Evolutionary conservation across 2,888 invertebrate genomes (phyloP), one percentile per base, ranked within the genome.

Genomic region (Vandiemenella viatica): DNA sequence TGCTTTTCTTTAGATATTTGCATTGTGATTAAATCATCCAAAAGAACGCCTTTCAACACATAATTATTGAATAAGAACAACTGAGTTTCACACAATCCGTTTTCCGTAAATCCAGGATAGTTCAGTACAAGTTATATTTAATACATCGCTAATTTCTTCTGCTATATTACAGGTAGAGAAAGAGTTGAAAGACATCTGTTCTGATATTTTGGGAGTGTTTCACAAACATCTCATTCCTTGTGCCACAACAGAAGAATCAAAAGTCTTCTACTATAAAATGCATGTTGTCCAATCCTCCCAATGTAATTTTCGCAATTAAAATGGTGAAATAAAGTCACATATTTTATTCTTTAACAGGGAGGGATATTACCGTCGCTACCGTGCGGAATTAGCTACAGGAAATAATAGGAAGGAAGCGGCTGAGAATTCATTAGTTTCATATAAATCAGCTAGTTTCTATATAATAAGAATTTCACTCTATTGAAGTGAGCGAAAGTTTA

Each of bases 201-300:
- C 88, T 59, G 95, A 96, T 72, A 95, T 97, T 63, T 77, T 96
- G 62, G 77, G 77, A 66, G 90, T 96, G 59, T 74, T 97, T 63
- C 92, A 95, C 72, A 89, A 93, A 67, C 88, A 92, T 73, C 80
- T 97, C 65, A 92, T 96, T 69, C 89, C 91, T 60, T 82, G 83
- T 67, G 91, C 93, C 61, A 82, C 84, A 60, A 83, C 87, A 61
- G 95, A 92, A 62, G 96, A 96, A 77, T 92, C 92, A 59, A 93
- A 89, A 81, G 92, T 92, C 66, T 97, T 96, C 75, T 93, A 93
- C 71, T 92, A 91, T 73, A 97, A 96, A 83, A 96, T 96, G 96
- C 93, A 84, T 79, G 83, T 73, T 58, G n/a, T n/a, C 59, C 10
- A 40, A 17, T 40, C 3, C 10, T 13, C 2, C 16, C 16, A 3